phyloP scores from a whole-genome alignment of 2,888 invertebrate species.

The Pristionchus fissidentatus region DNA sequence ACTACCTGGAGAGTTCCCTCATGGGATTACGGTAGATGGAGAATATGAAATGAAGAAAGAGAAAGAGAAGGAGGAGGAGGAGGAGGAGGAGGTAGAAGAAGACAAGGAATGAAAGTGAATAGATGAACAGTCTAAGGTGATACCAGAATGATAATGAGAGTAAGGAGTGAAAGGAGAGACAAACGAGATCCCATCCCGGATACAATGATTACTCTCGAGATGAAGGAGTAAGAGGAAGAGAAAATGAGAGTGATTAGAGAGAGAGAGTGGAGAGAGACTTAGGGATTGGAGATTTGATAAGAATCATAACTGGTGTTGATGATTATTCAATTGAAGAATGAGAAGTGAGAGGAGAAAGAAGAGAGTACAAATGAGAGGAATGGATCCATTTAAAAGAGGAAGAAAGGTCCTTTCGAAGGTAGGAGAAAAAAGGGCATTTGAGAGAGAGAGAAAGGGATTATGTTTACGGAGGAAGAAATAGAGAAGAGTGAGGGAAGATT shows the following conservation, averaged over 20 bases:
- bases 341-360: not conserved
- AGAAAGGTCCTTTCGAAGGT: conserved; percentile 1
- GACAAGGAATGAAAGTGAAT: not conserved
- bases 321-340: not conserved
- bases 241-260: not conserved
- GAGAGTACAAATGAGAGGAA: not conserved
- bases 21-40: conserved; percentile 16
- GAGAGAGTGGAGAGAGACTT: not conserved
- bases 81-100: not conserved
- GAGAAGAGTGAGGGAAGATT: conserved; percentile 29
- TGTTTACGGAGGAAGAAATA: conserved; percentile 1
- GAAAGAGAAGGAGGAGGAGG: not conserved
- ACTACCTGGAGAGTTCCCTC: not conserved
- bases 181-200: conserved; percentile 30
- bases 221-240: not conserved
- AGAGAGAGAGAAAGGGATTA: not conserved
- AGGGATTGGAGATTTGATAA: not conserved
- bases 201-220: not conserved
- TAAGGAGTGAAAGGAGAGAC: not conserved
- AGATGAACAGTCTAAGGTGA: conserved; percentile 36
- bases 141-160: conserved; percentile 38
- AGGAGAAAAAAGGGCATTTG: not conserved
- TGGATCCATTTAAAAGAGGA: no score
- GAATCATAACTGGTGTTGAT: not conserved
- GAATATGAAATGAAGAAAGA: conserved; percentile 30